Conservation (phyloP, 1,140 invertebrate genomes). For the Holotrichia oblita region DNA sequence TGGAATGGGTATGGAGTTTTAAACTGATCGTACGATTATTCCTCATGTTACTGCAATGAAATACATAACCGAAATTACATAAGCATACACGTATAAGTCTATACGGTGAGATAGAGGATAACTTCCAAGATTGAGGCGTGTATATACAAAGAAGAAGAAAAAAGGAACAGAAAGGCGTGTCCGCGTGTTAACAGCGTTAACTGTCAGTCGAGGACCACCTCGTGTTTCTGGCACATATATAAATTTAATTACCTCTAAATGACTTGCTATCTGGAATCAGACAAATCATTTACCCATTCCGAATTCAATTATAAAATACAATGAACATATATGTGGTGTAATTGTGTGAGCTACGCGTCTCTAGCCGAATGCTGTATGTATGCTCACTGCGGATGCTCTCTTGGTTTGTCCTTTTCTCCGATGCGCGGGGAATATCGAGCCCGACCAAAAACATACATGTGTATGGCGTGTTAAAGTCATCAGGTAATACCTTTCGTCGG, state of each 20-base stretch:
- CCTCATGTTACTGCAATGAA: background rate
- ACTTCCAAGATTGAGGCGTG: background rate
- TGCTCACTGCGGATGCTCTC: background rate
- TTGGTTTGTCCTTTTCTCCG: background rate
- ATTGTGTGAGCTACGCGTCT: slow-evolving; percentile 38
- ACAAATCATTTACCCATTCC: slow-evolving; percentile 55
- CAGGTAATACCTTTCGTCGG: background rate
- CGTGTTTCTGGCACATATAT: slow-evolving; percentile 53
- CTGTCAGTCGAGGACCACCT: slow-evolving; percentile 49
- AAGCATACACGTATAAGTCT: background rate
- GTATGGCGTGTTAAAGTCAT: slow-evolving; percentile 2
- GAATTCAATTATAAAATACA: slow-evolving; percentile 57
- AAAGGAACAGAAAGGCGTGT: slow-evolving; percentile 46
- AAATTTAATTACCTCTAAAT: slow-evolving; percentile 58
- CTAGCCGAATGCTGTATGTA: slow-evolving; percentile 8
- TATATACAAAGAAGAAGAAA: slow-evolving; percentile 32
- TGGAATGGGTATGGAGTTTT: background rate
- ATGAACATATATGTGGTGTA: slow-evolving; percentile 54
- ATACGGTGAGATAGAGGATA: background rate
- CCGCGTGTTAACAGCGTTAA: slow-evolving; percentile 43
- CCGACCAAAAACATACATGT: background rate
- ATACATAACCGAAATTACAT: background rate
- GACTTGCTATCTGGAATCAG: slow-evolving; percentile 52
- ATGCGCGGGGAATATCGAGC: background rate
- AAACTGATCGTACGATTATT: background rate